Conservation (phyloP, 2,888 invertebrate species). For the Cetonia aurata region DNA sequence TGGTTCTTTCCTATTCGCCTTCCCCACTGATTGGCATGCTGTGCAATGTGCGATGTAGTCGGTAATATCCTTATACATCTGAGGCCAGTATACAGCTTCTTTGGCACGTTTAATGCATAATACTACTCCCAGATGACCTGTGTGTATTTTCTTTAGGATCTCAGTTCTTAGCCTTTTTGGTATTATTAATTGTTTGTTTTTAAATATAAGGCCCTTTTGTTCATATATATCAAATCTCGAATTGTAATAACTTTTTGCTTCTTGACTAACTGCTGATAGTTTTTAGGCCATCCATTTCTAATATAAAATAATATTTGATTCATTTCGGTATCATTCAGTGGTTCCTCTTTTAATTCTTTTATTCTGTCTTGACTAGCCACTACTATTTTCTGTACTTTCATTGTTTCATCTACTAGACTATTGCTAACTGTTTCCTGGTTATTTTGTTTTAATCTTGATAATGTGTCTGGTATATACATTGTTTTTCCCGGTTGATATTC, state of each 20-base stretch:
- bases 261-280: background rate
- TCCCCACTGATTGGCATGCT: no score
- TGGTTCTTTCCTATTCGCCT: conserved; percentile 41
- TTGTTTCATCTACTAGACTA: no score
- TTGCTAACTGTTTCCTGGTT: background rate
- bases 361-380: background rate
- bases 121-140: background rate
- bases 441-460: background rate
- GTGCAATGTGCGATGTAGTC: background rate
- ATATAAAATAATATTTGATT: background rate
- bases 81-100: conserved; percentile 4
- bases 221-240: conserved; percentile 6
- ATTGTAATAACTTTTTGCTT: background rate
- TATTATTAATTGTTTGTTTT: conserved; percentile 9
- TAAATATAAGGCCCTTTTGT: background rate
- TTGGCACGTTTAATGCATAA: background rate
- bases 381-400: background rate
- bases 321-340: background rate
- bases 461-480: background rate
- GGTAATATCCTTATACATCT: background rate
- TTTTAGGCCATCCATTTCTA: conserved; percentile 9
- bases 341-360: background rate
- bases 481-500: background rate
- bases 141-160: background rate
- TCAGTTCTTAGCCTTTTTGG: background rate